A percentile compares a stretch with the other conserved stretches of the same genome.
Evolutionary conservation across 2,888 invertebrate genomes (phyloP).

Genomic region (Pristionchus japonicus): DNA sequence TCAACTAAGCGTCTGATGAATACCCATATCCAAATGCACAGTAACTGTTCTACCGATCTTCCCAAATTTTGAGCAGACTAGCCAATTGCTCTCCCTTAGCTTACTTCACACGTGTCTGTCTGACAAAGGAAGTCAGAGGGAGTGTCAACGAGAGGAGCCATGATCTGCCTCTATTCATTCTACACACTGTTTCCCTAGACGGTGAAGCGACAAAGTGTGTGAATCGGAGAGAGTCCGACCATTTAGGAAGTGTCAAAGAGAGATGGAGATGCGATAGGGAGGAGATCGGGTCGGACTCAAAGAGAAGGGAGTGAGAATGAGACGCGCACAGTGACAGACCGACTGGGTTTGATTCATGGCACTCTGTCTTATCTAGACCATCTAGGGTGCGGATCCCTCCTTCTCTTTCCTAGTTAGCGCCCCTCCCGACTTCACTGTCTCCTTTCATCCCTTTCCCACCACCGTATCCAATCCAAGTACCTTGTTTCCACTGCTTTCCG

Average conservation of each 20-base stretch:
- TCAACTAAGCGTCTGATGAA: too few species aligned
- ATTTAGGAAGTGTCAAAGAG: constrained; percentile 11
- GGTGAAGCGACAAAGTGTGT: too few species aligned
- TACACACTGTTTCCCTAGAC: too few species aligned
- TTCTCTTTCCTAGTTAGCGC: constrained; percentile 21
- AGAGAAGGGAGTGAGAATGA: background rate
- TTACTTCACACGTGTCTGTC: background rate
- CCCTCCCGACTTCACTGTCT: background rate
- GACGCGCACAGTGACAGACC: constrained; percentile 30
- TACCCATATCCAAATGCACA: too few species aligned
- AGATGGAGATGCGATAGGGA: background rate
- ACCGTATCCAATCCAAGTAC: background rate
- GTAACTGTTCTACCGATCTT: too few species aligned
- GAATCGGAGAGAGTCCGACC: too few species aligned
- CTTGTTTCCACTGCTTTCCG: too few species aligned
- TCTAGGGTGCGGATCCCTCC: background rate
- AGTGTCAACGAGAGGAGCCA: too few species aligned
- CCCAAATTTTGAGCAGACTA: background rate
- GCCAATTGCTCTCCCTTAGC: background rate
- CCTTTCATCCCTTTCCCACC: background rate
- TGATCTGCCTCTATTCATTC: too few species aligned
- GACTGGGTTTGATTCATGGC: background rate
- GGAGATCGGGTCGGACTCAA: background rate
- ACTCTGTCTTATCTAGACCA: constrained; percentile 17
- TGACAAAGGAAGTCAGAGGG: constrained; percentile 12